These are phyloP conservation scores for Trachelipus rathkii DNA, from an alignment of 1,140 invertebrate genomes.

Conservation along the genomic window DNA sequence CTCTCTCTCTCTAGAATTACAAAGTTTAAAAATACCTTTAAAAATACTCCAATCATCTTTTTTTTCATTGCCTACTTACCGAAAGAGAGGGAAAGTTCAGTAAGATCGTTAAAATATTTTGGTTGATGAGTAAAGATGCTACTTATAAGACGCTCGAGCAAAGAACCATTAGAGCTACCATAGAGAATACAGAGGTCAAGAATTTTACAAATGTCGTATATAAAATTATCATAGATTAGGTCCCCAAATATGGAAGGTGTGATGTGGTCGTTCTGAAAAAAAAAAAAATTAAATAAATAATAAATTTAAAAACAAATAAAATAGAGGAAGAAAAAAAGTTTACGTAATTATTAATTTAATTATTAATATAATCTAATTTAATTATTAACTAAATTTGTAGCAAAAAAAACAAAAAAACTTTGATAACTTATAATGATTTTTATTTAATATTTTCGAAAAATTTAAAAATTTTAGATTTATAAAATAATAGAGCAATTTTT, in stretches of 20 bases:
- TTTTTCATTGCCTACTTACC: no score
- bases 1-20: not conserved
- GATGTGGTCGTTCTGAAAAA: conserved; percentile 60
- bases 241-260: conserved; percentile 60
- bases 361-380: no score
- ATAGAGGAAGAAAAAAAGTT: no score
- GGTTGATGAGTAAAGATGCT: conserved; percentile 66
- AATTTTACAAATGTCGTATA: conserved; percentile 75
- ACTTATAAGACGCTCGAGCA: conserved; percentile 61
- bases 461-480: no score
- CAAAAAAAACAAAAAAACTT: no score
- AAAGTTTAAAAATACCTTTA: not conserved
- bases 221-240: conserved; percentile 71
- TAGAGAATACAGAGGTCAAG: conserved; percentile 72
- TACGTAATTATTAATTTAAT: no score
- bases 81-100: conserved; percentile 44
- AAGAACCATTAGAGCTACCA: conserved; percentile 61
- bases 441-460: no score
- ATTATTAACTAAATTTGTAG: no score
- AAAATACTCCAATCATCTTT: not conserved
- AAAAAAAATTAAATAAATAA: conserved; percentile 12
- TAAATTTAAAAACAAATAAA: no score
- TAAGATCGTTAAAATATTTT: conserved; percentile 64
- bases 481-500: no score
- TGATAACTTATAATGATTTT: no score